Evolutionary conservation across 2,888 invertebrate species (phyloP).

Genomic region (Tortricodes alternella): DNA sequence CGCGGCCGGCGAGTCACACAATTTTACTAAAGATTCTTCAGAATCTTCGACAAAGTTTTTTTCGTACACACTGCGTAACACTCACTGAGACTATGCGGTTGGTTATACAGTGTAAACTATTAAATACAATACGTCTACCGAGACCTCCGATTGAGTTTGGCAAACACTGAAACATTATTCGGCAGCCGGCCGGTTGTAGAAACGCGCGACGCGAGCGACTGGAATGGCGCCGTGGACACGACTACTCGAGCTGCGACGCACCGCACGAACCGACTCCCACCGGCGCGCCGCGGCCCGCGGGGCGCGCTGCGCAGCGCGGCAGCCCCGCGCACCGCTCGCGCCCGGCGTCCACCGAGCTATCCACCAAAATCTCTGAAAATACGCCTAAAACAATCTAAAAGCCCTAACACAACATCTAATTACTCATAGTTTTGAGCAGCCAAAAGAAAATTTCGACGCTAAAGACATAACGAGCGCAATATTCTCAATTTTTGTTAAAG

Average conservation of each 20-base stretch:
- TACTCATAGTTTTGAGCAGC: not conserved
- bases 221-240: slow-evolving; percentile 76
- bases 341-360: slow-evolving; percentile 67
- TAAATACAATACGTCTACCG: slow-evolving; percentile 79
- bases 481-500: slow-evolving; percentile 39
- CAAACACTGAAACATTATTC: slow-evolving; percentile 83
- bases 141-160: slow-evolving; percentile 81
- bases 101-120: slow-evolving; percentile 80
- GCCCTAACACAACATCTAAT: too few relatives aligned
- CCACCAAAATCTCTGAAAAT: slow-evolving; percentile 74
- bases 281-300: slow-evolving; percentile 48
- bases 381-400: slow-evolving; percentile 44
- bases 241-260: slow-evolving; percentile 54
- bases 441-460: slow-evolving; percentile 26
- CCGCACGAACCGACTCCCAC: slow-evolving; percentile 32
- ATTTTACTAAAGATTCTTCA: slow-evolving; percentile 82
- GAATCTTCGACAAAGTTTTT: slow-evolving; percentile 83
- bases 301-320: slow-evolving; percentile 46
- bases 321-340: slow-evolving; percentile 46
- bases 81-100: slow-evolving; percentile 82
- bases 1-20: slow-evolving; percentile 78
- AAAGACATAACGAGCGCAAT: slow-evolving; percentile 32
- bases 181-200: slow-evolving; percentile 79
- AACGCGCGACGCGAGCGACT: slow-evolving; percentile 81
- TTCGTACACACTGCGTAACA: slow-evolving; percentile 83